Conservation (phyloP, 2,113 vertebrate species). For the Diadophis punctatus region DNA sequence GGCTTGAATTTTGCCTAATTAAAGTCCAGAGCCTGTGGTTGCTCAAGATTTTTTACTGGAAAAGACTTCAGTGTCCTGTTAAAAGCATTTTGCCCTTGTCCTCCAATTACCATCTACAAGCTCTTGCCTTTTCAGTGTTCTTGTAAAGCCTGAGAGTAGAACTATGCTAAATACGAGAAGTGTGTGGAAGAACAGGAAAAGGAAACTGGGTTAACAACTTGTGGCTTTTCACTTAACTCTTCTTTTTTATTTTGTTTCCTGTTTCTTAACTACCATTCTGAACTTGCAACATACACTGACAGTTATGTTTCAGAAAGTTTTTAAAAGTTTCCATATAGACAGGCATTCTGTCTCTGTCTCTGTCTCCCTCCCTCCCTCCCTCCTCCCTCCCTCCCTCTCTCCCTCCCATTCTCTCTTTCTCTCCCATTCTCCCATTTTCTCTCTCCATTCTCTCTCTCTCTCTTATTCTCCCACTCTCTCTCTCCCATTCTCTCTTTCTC, state of each 20-base stretch:
- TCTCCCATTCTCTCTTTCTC: too few species aligned
- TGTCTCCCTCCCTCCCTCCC: neutral
- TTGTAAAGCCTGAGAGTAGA: neutral
- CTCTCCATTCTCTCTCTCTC: too few species aligned
- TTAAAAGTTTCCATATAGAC: neutral
- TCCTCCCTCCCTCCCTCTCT: neutral
- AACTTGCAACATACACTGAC: neutral
- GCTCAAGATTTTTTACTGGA: neutral
- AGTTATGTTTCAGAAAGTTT: neutral
- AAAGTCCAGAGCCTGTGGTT: neutral
- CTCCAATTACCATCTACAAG: neutral
- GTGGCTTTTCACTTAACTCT: neutral
- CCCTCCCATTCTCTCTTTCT: accelerated
- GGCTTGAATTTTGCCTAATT: neutral
- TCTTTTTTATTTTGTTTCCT: neutral
- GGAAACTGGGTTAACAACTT: neutral
- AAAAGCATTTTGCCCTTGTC: neutral
- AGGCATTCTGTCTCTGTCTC: neutral
- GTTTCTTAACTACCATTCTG: neutral
- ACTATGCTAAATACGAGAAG: neutral
- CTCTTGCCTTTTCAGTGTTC: neutral
- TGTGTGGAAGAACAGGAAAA: neutral
- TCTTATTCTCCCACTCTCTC: too few species aligned
- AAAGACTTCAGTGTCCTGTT: neutral
- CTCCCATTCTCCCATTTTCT: too few species aligned